phyloP scores from a whole-genome alignment of 2,113 vertebrate species.

The Abramis brama region DNA sequence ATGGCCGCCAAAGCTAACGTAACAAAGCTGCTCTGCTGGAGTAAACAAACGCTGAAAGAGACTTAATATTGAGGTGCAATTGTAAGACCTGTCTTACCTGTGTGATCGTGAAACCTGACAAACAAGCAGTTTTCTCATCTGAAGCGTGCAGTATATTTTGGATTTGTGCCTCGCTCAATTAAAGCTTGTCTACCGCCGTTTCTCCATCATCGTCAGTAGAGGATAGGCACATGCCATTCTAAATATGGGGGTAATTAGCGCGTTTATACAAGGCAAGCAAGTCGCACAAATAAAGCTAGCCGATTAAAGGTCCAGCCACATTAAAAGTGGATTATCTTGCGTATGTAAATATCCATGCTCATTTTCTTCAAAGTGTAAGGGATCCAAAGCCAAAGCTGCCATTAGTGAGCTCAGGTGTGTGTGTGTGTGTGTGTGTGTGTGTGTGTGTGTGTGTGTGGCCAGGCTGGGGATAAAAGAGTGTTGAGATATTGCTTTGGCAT shows the following conservation, averaged over 20 bases:
- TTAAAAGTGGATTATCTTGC: slow-evolving; percentile 68
- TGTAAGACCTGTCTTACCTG: slow-evolving; percentile 11
- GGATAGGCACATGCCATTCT: slow-evolving; percentile 67
- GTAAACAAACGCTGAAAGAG: slow-evolving; percentile 45
- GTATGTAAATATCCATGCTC: slow-evolving; percentile 66
- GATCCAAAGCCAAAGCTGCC: slow-evolving; percentile 52
- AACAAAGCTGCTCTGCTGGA: slow-evolving; percentile 2
- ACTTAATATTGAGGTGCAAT: slow-evolving; percentile 8
- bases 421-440: background rate
- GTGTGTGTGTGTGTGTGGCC: background rate
- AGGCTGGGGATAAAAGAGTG: background rate
- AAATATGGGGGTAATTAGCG: slow-evolving; percentile 71
- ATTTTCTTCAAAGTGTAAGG: slow-evolving; percentile 62
- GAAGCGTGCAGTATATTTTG: slow-evolving; percentile 1
- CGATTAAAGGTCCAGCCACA: slow-evolving; percentile 60
- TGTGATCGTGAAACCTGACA: slow-evolving; percentile 1
- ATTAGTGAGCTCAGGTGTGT: slow-evolving; percentile 53
- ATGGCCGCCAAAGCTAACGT: slow-evolving; percentile 34
- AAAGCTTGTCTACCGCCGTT: background rate
- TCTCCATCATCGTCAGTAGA: background rate
- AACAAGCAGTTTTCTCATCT: slow-evolving; percentile 3
- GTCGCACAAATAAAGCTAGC: slow-evolving; percentile 68
- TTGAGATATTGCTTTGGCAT: slow-evolving; percentile 7
- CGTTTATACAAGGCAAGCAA: slow-evolving; percentile 69
- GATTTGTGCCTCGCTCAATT: background rate